Evolutionary conservation across 1,140 invertebrate species (phyloP).

Genomic region (Cydia fagiglandana): DNA sequence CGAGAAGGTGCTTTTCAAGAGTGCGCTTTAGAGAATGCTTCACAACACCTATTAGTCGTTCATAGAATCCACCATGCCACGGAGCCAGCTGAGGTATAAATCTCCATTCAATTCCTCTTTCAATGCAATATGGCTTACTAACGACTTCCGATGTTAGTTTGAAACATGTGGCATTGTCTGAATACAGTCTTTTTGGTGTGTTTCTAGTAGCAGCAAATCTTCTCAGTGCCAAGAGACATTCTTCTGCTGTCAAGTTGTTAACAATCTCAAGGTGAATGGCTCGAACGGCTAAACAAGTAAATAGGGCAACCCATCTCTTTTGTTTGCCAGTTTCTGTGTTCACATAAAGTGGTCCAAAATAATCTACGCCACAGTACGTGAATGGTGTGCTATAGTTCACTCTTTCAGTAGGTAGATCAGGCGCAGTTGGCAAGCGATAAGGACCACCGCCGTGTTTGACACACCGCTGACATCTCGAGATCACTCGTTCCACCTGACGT

Average conservation of each 20-base stretch:
- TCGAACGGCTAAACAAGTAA: constrained; percentile 44
- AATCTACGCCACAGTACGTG: constrained; percentile 33
- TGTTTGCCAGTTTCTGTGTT: not conserved
- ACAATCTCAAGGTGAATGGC: constrained; percentile 57
- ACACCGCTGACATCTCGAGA: constrained; percentile 20
- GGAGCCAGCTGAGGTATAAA: constrained; percentile 31
- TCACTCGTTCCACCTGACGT: constrained; percentile 20
- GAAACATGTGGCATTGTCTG: constrained; percentile 30
- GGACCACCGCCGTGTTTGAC: constrained; percentile 32
- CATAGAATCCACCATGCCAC: constrained; percentile 32
- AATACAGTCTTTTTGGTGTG: constrained; percentile 34
- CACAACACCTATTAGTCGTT: constrained; percentile 7
- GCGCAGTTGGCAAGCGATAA: constrained; percentile 16
- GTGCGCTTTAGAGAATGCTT: constrained; percentile 32
- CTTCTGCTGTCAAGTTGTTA: constrained; percentile 43
- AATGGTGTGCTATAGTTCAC: constrained; percentile 28
- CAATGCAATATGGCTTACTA: not conserved
- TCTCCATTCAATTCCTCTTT: constrained; percentile 20
- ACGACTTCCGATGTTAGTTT: constrained; percentile 23
- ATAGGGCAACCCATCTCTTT: constrained; percentile 55
- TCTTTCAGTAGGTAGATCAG: constrained; percentile 30
- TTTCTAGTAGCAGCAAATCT: constrained; percentile 51
- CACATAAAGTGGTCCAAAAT: constrained; percentile 32
- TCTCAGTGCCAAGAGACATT: constrained; percentile 45
- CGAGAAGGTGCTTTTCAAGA: constrained; percentile 17